Evolutionary conservation across 2,797 vertebrate genomes (phyloP).

Genomic region (Sebastes reedi): DNA sequence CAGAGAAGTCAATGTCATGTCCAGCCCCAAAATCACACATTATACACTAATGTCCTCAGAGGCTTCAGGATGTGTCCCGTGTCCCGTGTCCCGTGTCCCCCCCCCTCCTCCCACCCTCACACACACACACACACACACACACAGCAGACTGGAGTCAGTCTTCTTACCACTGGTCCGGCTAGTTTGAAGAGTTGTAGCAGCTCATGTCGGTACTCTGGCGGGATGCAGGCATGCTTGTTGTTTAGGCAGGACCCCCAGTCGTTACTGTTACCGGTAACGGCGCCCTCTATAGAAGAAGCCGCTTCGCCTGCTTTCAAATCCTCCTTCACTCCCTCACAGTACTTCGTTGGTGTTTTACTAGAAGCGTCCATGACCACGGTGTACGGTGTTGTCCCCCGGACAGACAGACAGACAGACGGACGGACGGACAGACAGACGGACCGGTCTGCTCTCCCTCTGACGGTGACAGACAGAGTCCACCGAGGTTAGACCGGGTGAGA

Average conservation of each 20-base stretch:
- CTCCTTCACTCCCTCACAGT: not conserved
- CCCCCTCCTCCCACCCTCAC: too few relatives aligned
- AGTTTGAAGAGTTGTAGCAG: slow-evolving; percentile 69
- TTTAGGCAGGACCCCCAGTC: slow-evolving; percentile 30
- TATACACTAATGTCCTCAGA: too few relatives aligned
- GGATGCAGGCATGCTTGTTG: slow-evolving; percentile 29
- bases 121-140: too few relatives aligned
- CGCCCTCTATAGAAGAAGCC: not conserved
- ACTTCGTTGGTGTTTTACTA: not conserved
- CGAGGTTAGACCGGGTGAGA: too few relatives aligned
- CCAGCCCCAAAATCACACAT: too few relatives aligned
- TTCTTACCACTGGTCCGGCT: slow-evolving; percentile 80
- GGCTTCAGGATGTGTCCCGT: too few relatives aligned
- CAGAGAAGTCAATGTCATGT: too few relatives aligned
- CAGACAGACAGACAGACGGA: not conserved
- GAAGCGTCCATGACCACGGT: slow-evolving; percentile 9
- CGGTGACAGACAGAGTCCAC: not conserved
- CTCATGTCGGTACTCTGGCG: slow-evolving; percentile 62
- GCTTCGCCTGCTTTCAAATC: not conserved
- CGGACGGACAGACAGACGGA: not conserved
- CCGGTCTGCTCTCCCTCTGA: accelerated
- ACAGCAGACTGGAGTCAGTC: not conserved
- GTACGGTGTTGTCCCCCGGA: accelerated
- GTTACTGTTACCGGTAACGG: not conserved
- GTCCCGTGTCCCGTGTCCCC: too few relatives aligned